phyloP scores from a whole-genome alignment of 1,140 invertebrate genomes.

The Drosophila littoralis region DNA sequence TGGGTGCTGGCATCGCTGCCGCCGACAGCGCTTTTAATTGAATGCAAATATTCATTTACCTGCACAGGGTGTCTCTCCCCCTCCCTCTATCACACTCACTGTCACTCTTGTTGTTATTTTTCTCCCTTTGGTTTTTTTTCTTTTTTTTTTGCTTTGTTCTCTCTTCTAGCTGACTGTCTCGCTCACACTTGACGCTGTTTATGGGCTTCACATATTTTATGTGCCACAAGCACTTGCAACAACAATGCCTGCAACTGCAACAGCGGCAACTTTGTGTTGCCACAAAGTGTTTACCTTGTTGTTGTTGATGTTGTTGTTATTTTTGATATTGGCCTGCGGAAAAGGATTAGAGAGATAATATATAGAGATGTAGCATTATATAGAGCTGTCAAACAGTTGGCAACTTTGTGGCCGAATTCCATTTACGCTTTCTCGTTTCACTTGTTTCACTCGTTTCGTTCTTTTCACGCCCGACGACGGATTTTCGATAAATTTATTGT shows the following conservation, averaged over 20 bases:
- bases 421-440: constrained; percentile 15
- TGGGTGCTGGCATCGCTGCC: constrained; percentile 49
- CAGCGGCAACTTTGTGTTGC: not conserved
- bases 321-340: constrained; percentile 17
- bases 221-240: constrained; percentile 2
- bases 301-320: constrained; percentile 1
- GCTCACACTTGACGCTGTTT: not conserved
- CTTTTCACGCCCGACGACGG: not conserved
- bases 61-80: constrained; percentile 9
- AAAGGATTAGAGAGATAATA: constrained; percentile 29
- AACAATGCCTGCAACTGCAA: constrained; percentile 6
- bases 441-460: not conserved
- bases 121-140: too few species aligned
- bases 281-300: constrained; percentile 7
- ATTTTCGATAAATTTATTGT: not conserved
- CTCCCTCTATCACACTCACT: constrained; percentile 6
- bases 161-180: not conserved
- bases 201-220: constrained; percentile 44
- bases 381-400: constrained; percentile 24
- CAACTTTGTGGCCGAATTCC: constrained; percentile 44
- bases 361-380: constrained; percentile 19
- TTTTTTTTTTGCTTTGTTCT: too few species aligned
- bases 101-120: not conserved
- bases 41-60: constrained; percentile 61
- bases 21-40: constrained; percentile 56